Base-by-base conservation (phyloP, 2,797 vertebrate species). In the Semotilus atromaculatus region DNA sequence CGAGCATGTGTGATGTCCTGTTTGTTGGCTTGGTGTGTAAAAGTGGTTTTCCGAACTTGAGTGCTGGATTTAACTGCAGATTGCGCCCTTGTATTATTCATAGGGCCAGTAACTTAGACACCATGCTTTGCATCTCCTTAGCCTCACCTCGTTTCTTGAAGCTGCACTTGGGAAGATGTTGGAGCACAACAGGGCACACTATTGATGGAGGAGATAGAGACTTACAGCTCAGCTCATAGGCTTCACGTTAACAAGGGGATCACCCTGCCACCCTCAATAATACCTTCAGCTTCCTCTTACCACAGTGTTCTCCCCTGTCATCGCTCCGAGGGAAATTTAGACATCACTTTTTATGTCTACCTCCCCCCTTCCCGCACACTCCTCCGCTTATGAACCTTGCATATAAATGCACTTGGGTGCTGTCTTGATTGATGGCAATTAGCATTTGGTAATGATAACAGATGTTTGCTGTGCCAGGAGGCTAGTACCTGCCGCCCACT, bases 401-500 rank as follows among this genome's bases (percentile, higher is more conserved):
- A 95, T 95, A 93, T 94, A 93, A 96, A 96, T 97, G 94, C 94
- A 94, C 94, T 91, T 93, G 96, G 96, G 96, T 96, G 94, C 95
- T 94, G 94, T 95, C 95, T 95, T 97, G 96, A 96, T 95, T 96
- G 96, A 97, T 95, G 96, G 95, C 96, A 97, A 97, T 97, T 97
- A 97, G 96, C 96, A 97, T 97, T 96, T 96, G 95, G 95, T 97
- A 97, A 96, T 95, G 92, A 95, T 96, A 97, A 96, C 96, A 97
- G 96, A 95, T 97, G 96, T 97, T 97, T 94, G 86, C 91, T 93
- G 96, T 96, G 96, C 96, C 96, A 96, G 95, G 96, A 96, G 96
- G 95, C 96, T 95, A 95, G 94, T 97, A 96, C 96, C 96, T 95
- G 93, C 94, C 93, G 93, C 96, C 96, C 96, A 96, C 95, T 40